Conservation (phyloP, 1,140 invertebrate genomes). For the Trichonephila clavipes region DNA sequence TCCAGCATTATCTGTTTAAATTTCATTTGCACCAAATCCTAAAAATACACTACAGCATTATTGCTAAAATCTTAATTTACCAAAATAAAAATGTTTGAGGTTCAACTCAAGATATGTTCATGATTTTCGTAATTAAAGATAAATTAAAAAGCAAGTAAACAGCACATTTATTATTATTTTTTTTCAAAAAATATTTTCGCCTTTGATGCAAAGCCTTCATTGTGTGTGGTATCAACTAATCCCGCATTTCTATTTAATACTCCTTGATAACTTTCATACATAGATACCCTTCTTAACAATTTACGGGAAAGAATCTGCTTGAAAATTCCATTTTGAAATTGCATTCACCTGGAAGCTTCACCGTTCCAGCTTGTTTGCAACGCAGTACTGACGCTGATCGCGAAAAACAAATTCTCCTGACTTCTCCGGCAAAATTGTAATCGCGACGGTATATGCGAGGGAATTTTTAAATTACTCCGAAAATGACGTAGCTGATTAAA, state of each 20-base stretch:
- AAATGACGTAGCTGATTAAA: slow-evolving; percentile 73
- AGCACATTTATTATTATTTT: neutral
- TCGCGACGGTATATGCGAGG: slow-evolving; percentile 23
- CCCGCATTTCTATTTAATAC: slow-evolving; percentile 13
- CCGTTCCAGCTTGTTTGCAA: neutral
- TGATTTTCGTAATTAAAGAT: neutral
- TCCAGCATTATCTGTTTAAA: no score
- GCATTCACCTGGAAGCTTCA: neutral
- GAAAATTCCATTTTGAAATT: slow-evolving; percentile 47
- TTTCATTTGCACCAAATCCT: no score
- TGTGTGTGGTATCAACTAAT: slow-evolving; percentile 15
- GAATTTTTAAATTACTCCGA: slow-evolving; percentile 73
- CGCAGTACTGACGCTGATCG: neutral
- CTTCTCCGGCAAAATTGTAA: slow-evolving; percentile 27
- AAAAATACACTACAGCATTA: no score
- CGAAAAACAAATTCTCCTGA: slow-evolving; percentile 27
- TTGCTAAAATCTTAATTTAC: no score
- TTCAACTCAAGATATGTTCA: neutral
- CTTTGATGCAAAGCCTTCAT: neutral
- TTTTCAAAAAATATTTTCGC: neutral
- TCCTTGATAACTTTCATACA: neutral
- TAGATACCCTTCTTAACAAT: slow-evolving; percentile 18
- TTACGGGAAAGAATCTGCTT: slow-evolving; percentile 34
- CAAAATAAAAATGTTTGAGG: no score
- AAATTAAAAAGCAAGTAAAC: neutral